Base-by-base conservation (phyloP, 2,888 invertebrate species). In the Andrena chrysosceles region DNA sequence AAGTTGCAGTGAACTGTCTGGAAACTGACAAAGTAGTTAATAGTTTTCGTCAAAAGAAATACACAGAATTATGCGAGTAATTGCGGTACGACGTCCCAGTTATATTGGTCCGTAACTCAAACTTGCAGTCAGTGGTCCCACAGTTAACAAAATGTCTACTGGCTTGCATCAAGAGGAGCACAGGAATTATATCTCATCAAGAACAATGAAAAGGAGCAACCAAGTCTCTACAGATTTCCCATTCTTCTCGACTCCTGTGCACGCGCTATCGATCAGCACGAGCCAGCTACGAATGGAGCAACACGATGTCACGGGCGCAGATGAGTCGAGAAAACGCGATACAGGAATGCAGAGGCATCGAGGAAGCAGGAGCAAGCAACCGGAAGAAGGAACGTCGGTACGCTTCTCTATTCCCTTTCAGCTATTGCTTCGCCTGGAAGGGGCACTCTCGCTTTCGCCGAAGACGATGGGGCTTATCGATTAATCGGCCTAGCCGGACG, bases 381-480 rank as follows among this genome's bases (percentile, higher is more conserved):
- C 70, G 80, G 76, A 81, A 84, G 84, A 69, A 86, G 72, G 54
- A 76, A 77, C 82, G 80, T 84, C 84, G 77, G 85, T 82, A 82
- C 80, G 62, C 69, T 80, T 77, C 73, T 52, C 77, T 62, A 76
- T 78, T 66, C 69, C 84, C 33, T 78, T 83, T 74, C 63, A 54
- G 60, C 77, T 76, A 78, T 85, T 77, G 74, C 42, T 68, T 49
- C 86, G 85, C 87, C 85, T 83, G 77, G 74, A 82, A 87, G 86
- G 64, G 84, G 85, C 78, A 89, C 89, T 89, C 83, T 85, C 87
- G 77, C 85, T 85, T 86, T 87, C 88, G 52, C 62, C 60, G 63
- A 77, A 66, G 76, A 77, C 77, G 69, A 74, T 66, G 56, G 76
- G 62, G 72, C 72, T 84, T 83, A 87, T 90, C 88, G 88, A 89